These are phyloP conservation scores for Sarcoramphus papa DNA, from an alignment of 2,797 vertebrate species.

Conservation along the genomic window DNA sequence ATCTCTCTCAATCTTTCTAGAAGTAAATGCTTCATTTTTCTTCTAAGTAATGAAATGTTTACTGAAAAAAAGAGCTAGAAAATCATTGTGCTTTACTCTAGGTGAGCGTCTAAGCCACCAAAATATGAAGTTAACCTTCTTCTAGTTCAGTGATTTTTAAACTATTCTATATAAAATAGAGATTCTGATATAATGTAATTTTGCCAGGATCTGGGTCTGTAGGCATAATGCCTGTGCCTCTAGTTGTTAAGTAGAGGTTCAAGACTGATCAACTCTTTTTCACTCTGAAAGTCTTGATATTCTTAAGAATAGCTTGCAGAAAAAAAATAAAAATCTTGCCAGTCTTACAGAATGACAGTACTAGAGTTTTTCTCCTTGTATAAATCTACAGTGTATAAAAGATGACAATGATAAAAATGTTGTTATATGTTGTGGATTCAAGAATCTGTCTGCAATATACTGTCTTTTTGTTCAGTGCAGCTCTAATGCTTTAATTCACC, in stretches of 20 bases:
- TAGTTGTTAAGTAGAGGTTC: neutral
- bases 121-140: neutral
- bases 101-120: neutral
- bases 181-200: neutral
- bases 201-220: neutral
- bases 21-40: neutral
- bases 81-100: neutral
- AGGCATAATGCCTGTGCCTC: neutral
- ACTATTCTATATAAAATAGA: neutral
- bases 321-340: neutral
- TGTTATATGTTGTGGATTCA: neutral
- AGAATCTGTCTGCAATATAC: neutral
- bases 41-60: neutral
- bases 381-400: neutral
- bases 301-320: neutral
- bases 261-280: neutral
- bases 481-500: neutral
- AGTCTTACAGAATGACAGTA: neutral
- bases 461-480: neutral
- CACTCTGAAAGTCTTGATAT: neutral
- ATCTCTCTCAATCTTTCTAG: neutral
- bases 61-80: neutral
- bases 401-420: neutral
- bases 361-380: neutral
- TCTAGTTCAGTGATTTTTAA: neutral